Evolutionary conservation across 2,113 vertebrate species (phyloP).

Genomic region (Nothoprocta perdicaria): DNA sequence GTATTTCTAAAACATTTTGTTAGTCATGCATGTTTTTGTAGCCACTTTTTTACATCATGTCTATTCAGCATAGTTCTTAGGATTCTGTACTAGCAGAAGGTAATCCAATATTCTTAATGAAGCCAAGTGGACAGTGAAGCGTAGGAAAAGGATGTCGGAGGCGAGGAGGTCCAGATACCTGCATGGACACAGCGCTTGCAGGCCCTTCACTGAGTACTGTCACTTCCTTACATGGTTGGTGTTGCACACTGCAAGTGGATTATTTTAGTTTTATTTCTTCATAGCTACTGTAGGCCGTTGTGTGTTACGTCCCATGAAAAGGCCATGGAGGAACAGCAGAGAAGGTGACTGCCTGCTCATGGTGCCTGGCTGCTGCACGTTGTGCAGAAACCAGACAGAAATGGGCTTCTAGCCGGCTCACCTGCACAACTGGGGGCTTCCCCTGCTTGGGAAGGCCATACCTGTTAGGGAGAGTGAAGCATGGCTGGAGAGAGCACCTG

Average conservation of each 20-base stretch:
- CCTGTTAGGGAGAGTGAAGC: background rate
- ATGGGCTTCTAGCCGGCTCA: background rate
- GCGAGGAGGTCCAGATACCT: background rate
- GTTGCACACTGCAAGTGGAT: background rate
- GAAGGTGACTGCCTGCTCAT: background rate
- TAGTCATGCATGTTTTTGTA: background rate
- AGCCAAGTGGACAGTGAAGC: background rate
- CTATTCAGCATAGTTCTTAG: background rate
- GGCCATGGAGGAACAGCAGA: background rate
- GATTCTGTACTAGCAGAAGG: background rate
- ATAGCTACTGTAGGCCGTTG: background rate
- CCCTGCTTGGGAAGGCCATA: background rate
- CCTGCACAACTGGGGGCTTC: accelerated
- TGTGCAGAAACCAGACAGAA: background rate
- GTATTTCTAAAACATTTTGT: background rate
- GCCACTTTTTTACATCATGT: background rate
- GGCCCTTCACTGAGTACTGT: background rate
- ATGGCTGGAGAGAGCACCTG: background rate
- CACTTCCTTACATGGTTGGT: background rate
- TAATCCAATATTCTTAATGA: background rate
- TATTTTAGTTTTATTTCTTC: background rate
- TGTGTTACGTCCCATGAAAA: background rate
- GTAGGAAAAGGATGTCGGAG: background rate
- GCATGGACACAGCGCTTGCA: background rate
- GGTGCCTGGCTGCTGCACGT: background rate